Conservation (phyloP, 2,113 vertebrate species). For the Dipodomys merriami region DNA sequence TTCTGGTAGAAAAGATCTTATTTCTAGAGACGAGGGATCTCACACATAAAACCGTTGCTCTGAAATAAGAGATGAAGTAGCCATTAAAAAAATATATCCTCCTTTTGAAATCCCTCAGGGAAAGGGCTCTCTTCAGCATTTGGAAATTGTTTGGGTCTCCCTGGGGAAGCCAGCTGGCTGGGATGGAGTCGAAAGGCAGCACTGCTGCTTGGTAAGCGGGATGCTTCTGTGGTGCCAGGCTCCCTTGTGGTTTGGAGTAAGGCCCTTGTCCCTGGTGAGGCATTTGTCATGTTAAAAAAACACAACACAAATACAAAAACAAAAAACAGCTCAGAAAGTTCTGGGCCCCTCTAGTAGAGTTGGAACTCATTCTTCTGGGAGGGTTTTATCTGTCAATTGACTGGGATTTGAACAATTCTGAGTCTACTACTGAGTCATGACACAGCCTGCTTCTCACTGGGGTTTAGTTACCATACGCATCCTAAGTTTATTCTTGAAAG, state of each 20-base stretch:
- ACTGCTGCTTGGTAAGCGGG: not conserved
- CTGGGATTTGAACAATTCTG: not conserved
- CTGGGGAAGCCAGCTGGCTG: not conserved
- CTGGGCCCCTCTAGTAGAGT: not conserved
- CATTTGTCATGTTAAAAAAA: not conserved
- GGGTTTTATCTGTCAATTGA: not conserved
- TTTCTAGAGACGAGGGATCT: slow-evolving; percentile 48
- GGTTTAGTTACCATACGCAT: not conserved
- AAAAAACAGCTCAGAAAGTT: not conserved
- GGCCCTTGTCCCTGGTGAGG: not conserved
- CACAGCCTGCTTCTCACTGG: not conserved
- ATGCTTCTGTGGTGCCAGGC: not conserved
- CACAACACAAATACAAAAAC: no score
- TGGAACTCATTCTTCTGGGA: not conserved
- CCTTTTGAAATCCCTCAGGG: not conserved
- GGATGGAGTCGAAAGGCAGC: not conserved
- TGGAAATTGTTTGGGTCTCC: not conserved
- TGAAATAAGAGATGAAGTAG: slow-evolving; percentile 30
- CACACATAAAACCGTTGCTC: slow-evolving; percentile 14
- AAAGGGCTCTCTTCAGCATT: not conserved
- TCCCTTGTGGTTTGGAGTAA: slow-evolving; percentile 33
- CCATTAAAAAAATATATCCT: not conserved
- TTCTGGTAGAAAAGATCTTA: slow-evolving; percentile 32
- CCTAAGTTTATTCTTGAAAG: not conserved
- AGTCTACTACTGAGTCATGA: not conserved